phyloP scores from a whole-genome alignment of 2,113 vertebrate species.

The Prinia subflava region DNA sequence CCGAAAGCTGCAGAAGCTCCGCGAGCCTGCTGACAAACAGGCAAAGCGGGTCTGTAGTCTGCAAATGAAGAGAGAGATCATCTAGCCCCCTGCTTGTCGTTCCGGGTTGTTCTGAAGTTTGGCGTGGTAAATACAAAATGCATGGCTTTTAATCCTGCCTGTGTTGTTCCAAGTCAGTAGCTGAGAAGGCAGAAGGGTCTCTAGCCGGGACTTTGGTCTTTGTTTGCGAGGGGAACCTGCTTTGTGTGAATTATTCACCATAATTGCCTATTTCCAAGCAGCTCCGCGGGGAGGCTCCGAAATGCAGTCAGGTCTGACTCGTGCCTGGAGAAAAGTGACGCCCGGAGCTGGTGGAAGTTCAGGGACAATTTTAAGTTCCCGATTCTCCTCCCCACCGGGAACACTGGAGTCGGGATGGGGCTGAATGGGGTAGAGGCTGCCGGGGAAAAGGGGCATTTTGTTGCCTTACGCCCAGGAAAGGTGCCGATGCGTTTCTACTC shows the following conservation, averaged over 20 bases:
- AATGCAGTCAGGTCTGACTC: not conserved
- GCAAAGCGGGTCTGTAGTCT: not conserved
- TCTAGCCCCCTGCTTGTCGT: not conserved
- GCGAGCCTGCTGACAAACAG: not conserved
- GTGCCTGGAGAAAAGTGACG: not conserved
- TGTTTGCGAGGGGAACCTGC: not conserved
- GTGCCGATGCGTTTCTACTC: not conserved
- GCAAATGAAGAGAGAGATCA: not conserved
- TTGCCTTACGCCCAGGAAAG: not conserved
- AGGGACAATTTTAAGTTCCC: not conserved
- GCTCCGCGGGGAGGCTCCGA: slow-evolving; percentile 32
- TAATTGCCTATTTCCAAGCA: slow-evolving; percentile 24
- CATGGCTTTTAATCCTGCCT: not conserved
- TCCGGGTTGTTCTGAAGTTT: not conserved
- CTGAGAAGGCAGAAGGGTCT: not conserved
- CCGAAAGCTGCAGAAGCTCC: not conserved
- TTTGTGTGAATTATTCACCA: not conserved
- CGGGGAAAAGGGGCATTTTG: not conserved
- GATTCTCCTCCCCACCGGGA: not conserved
- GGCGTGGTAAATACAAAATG: not conserved
- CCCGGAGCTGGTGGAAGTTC: not conserved
- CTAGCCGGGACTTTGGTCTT: not conserved
- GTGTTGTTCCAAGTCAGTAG: not conserved
- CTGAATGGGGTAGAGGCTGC: accelerated
- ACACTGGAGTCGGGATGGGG: not conserved